Evolutionary conservation across 2,113 vertebrate species (phyloP).

Genomic region (Pogona vitticeps): DNA sequence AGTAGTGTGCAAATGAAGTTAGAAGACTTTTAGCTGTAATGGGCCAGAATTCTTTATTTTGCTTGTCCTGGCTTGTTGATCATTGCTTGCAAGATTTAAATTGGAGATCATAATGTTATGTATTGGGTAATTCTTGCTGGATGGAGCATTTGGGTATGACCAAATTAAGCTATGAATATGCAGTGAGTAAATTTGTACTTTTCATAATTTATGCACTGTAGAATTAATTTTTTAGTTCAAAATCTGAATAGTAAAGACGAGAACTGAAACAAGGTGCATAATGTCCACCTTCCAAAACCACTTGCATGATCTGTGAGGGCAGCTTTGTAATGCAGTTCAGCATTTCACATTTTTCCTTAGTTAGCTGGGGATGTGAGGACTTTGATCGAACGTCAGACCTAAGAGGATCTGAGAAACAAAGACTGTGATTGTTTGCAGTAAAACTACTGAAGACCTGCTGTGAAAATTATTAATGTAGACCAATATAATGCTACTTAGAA

Average conservation of each 20-base stretch:
- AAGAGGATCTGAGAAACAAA: slow-evolving; percentile 84
- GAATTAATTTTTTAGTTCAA: neutral
- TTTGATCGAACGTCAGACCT: slow-evolving; percentile 74
- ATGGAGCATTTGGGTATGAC: neutral
- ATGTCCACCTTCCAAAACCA: slow-evolving; percentile 1
- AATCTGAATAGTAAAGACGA: neutral
- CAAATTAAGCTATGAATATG: neutral
- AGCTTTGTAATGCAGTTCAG: slow-evolving; percentile 54
- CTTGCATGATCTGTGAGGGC: slow-evolving; percentile 41
- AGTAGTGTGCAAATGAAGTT: neutral
- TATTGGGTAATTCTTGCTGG: slow-evolving; percentile 22
- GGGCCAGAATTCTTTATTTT: neutral
- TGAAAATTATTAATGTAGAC: slow-evolving; percentile 83
- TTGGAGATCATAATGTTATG: slow-evolving; percentile 18
- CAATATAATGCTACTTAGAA: slow-evolving; percentile 79
- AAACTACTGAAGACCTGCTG: slow-evolving; percentile 79
- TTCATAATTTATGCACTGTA: slow-evolving; percentile 7
- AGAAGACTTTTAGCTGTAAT: neutral
- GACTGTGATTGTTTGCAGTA: slow-evolving; percentile 74
- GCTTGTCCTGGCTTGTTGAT: too few species aligned
- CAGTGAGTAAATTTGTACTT: neutral
- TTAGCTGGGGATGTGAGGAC: slow-evolving; percentile 74
- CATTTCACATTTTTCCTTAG: slow-evolving; percentile 45
- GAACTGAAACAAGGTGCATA: neutral
- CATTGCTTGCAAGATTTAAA: slow-evolving; percentile 29